Evolutionary conservation across 2,113 vertebrate genomes (phyloP), one percentile per base, ranked within the genome.

Genomic region (Toxotes chatareus): DNA sequence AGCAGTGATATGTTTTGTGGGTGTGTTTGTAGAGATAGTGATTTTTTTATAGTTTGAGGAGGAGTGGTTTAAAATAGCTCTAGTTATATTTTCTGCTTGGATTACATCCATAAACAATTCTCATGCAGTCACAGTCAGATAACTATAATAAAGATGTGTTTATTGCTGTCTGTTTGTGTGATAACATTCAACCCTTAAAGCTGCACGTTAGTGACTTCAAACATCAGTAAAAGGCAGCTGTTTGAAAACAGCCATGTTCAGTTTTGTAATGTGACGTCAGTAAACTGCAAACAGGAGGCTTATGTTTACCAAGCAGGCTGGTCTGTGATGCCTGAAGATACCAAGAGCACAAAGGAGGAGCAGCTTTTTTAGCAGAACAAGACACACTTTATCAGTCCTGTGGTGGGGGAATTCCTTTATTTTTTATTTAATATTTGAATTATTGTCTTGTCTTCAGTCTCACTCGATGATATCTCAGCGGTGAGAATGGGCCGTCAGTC

Each of bases 401-500:
- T 12, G 3, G 11, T 12, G n/a, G 14, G 14, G 14, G 11, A 42
- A 32, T 10, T 27, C 7, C 5, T 55, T 46, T 13, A 13, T 2
- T 44, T 44, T 27, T 27, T 27, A 27, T 27, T 27, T 27, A 27
- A 27, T 27, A 27, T 27, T 27, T 27, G 27, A 27, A 27, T 27
- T 27, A 27, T 27, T 27, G 27, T 27, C 27, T 12, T 27, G 16
- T 72, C 56, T 62, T 34, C 94, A 99, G 98, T 99, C 93, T 96
- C 96, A 46, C 91, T 99, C 0, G 96, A 97, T 21, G 97, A 98
- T 76, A 96, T 99, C 65, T 94, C 96, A 74, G 95, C 95, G 12
- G 95, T 99, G 61, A 95, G 96, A 60, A 32, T 86, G 31, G 98
- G 98, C 32, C 97, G 98, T 66, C 96, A 96, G 89, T 97, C 98